phyloP scores from a whole-genome alignment of 2,113 vertebrate genomes.

The Lampris megalopsis region DNA sequence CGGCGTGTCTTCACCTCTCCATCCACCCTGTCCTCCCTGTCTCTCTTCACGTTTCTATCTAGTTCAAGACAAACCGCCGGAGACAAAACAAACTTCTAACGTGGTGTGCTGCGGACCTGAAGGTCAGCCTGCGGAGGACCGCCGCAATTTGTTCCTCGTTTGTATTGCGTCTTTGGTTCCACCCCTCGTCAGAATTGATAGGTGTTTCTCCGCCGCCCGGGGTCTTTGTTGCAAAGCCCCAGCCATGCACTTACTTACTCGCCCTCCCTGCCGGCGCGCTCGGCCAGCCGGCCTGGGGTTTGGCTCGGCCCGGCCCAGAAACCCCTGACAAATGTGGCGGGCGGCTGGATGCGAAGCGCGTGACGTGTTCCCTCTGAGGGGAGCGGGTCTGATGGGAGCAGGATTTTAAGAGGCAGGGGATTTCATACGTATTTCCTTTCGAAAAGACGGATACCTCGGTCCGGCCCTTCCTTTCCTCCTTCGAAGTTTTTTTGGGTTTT shows the following conservation, averaged over 20 bases:
- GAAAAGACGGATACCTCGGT: constrained; percentile 38
- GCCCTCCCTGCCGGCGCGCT: constrained; percentile 6
- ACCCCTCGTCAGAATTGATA: constrained; percentile 13
- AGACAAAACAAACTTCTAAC: background rate
- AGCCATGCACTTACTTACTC: constrained; percentile 5
- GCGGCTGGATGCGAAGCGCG: constrained; percentile 39
- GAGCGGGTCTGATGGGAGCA: constrained; percentile 21
- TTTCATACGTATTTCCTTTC: constrained; percentile 50
- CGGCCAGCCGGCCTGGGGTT: constrained; percentile 5
- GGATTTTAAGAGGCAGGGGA: background rate
- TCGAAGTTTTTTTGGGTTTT: no score
- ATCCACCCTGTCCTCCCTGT: no score
- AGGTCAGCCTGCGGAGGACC: constrained; percentile 1
- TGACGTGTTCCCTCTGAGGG: constrained; percentile 14
- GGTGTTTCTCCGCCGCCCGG: background rate
- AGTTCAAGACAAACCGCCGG: no score
- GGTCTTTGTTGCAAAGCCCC: constrained; percentile 10
- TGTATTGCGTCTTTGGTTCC: constrained; percentile 6
- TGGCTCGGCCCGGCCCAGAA: constrained; percentile 13
- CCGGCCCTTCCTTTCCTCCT: constrained; percentile 17
- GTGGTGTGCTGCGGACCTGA: background rate
- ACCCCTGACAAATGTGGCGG: constrained; percentile 36
- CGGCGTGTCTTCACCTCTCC: no score
- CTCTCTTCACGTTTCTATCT: no score
- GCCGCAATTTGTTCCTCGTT: constrained; percentile 17